Conservation (phyloP, 2,113 vertebrate genomes). For the Saccopteryx bilineata region DNA sequence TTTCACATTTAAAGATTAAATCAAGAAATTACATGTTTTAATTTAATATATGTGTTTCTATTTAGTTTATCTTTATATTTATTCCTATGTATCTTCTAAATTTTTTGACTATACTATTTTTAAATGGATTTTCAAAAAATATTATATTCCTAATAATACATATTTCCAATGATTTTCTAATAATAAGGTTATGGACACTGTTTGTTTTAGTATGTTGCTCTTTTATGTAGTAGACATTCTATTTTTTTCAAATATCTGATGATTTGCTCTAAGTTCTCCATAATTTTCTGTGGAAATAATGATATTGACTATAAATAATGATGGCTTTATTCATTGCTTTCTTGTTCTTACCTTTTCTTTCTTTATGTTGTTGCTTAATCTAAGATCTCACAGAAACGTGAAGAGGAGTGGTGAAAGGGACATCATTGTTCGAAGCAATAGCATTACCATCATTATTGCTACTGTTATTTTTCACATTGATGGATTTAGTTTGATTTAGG, state of each 20-base stretch:
- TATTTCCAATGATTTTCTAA: background rate
- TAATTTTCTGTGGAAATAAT: background rate
- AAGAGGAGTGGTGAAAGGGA: background rate
- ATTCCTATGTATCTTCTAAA: background rate
- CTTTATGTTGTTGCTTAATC: background rate
- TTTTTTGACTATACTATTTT: background rate
- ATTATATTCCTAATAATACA: background rate
- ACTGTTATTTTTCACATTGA: background rate
- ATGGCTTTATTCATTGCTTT: background rate
- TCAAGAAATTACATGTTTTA: background rate
- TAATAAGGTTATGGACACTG: background rate
- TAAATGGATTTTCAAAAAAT: background rate
- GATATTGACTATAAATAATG: background rate
- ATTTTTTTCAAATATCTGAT: background rate
- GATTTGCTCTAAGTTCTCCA: background rate
- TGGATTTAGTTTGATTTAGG: conserved; percentile 23
- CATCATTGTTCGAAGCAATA: background rate
- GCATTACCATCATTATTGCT: background rate
- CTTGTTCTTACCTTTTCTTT: background rate
- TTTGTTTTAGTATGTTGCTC: background rate
- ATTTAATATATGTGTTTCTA: background rate
- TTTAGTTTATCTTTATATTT: background rate
- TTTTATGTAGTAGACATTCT: background rate
- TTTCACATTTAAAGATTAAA: conserved; percentile 3
- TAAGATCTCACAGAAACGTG: background rate